phyloP scores from a whole-genome alignment of 2,113 vertebrate species.

The Lepus europaeus region DNA sequence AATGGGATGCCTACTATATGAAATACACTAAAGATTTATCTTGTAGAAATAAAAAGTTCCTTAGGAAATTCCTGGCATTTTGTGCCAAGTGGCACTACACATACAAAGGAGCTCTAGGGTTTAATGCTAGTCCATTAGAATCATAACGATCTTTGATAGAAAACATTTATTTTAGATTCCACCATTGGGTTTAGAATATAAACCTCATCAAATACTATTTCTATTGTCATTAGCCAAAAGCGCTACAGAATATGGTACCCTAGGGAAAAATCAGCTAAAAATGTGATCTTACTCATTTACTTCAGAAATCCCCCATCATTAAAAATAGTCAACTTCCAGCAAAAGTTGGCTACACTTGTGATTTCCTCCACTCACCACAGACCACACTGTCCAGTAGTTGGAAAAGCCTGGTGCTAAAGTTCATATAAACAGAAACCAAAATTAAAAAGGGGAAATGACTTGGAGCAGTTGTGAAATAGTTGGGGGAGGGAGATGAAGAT shows the following conservation, averaged over 20 bases:
- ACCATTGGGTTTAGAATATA: constrained; percentile 12
- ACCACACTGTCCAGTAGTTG: background rate
- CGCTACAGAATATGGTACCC: background rate
- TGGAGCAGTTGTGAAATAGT: background rate
- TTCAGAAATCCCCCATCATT: background rate
- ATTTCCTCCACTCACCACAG: constrained; percentile 26
- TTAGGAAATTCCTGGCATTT: background rate
- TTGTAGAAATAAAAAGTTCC: constrained; percentile 38
- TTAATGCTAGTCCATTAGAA: background rate
- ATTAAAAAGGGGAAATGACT: constrained; percentile 47
- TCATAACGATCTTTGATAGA: background rate
- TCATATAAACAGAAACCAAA: constrained; percentile 53
- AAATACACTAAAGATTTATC: constrained; percentile 32
- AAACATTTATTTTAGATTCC: constrained; percentile 38
- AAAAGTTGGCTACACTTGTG: background rate
- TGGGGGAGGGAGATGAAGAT: background rate
- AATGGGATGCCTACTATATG: background rate
- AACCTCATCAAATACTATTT: constrained; percentile 31
- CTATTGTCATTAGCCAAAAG: background rate
- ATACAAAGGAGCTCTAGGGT: background rate
- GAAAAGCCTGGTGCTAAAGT: background rate
- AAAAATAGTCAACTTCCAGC: background rate
- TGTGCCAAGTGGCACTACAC: background rate
- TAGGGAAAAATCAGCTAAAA: background rate
- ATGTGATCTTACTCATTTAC: background rate